A percentile compares a stretch with the other conserved stretches of the same genome.
These are phyloP conservation scores for Actinia tenebrosa DNA, from an alignment of 64 coral and sea anemone species.

Conservation along the genomic window DNA sequence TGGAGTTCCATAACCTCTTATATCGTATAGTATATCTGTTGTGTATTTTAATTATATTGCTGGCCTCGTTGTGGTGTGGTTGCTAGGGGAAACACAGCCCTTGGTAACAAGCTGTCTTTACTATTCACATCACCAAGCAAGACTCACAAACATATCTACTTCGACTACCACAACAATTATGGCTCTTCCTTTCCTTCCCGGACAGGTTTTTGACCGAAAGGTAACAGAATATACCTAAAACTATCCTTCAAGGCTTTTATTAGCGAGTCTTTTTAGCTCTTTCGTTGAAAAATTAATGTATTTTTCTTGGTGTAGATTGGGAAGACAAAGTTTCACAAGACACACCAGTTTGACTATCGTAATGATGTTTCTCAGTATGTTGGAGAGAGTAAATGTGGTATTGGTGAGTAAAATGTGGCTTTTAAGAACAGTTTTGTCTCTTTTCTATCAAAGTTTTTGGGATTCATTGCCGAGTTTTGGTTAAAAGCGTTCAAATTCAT, in stretches of 20 bases:
- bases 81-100: constrained; percentile 81
- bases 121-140: constrained; percentile 69
- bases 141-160: constrained; percentile 3
- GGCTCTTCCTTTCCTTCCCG: constrained; percentile 98
- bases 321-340: constrained; percentile 94
- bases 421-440: neutral
- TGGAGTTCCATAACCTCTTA: neutral
- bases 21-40: neutral
- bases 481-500: neutral
- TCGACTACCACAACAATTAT: constrained; percentile 30
- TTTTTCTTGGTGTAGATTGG: constrained; percentile 66
- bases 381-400: constrained; percentile 87
- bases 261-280: neutral
- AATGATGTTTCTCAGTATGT: constrained; percentile 95
- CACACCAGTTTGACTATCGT: constrained; percentile 93
- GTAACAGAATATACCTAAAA: constrained; percentile 29
- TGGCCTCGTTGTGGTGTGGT: constrained; percentile 60
- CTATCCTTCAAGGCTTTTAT: neutral
- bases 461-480: neutral
- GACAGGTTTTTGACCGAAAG: constrained; percentile 99
- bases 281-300: neutral
- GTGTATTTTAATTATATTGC: neutral
- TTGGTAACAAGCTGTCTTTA: constrained; percentile 72
- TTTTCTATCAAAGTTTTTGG: neutral
- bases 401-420: constrained; percentile 48